These are phyloP conservation scores for Limnephilus marmoratus DNA, from an alignment of 2,888 invertebrate species.

Conservation along the genomic window DNA sequence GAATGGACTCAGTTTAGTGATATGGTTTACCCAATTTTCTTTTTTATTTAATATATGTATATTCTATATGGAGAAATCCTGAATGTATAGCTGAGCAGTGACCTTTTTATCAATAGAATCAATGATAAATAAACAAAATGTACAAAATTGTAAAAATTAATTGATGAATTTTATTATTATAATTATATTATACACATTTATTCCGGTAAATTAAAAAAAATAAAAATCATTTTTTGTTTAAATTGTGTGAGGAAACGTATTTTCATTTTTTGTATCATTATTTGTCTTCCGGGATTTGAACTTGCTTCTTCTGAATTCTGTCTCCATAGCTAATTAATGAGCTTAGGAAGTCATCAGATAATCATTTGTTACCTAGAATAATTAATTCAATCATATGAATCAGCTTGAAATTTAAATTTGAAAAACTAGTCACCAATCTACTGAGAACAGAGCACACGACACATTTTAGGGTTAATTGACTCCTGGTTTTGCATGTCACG, in stretches of 20 bases:
- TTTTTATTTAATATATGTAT: no score
- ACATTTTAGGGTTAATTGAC: not conserved
- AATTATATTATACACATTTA: no score
- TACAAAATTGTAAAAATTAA: no score
- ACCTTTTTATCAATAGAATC: no score
- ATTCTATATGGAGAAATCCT: no score
- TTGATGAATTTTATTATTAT: no score
- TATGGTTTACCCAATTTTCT: no score
- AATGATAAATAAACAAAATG: no score
- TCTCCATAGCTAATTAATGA: not conserved
- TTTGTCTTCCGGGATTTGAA: not conserved
- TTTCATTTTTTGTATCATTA: not conserved
- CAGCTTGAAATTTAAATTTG: not conserved
- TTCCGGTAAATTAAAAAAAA: no score
- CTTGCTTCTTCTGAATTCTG: not conserved
- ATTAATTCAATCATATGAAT: not conserved
- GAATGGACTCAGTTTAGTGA: no score
- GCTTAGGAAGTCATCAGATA: not conserved
- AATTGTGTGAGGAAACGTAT: not conserved
- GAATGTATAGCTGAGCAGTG: no score
- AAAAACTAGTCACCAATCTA: not conserved
- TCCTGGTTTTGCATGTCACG: not conserved
- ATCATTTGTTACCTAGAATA: not conserved
- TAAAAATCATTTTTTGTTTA: not conserved
- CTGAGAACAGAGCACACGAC: not conserved